A percentile compares a stretch with the other conserved stretches of the same genome.
Evolutionary conservation across 2,113 vertebrate genomes (phyloP).

Genomic region (Smithornis capensis): DNA sequence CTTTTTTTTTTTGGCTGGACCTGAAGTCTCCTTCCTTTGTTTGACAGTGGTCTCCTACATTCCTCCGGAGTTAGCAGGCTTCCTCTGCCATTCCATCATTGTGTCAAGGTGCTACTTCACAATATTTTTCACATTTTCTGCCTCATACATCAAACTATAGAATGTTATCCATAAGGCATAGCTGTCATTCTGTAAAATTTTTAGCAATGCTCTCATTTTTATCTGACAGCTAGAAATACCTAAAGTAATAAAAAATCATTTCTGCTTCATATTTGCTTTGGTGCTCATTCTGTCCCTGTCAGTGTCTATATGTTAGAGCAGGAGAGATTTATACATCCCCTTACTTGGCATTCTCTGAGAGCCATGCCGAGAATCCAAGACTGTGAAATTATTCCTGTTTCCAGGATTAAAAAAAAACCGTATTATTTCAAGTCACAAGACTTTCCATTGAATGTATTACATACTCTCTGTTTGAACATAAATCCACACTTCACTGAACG

Average conservation of each 20-base stretch:
- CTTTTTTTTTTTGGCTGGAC: not conserved
- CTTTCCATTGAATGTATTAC: not conserved
- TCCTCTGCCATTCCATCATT: conserved; percentile 72
- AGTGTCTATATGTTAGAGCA: conserved; percentile 58
- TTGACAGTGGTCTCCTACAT: conserved; percentile 50
- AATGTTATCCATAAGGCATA: conserved; percentile 75
- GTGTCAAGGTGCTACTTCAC: conserved; percentile 68
- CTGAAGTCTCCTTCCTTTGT: not conserved
- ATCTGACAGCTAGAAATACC: conserved; percentile 80
- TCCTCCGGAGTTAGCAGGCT: conserved; percentile 34
- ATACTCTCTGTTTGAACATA: not conserved
- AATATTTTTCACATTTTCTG: conserved; percentile 82
- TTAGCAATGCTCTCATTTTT: conserved; percentile 82
- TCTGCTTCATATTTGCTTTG: conserved; percentile 78
- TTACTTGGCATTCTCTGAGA: conserved; percentile 45
- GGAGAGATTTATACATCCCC: conserved; percentile 61
- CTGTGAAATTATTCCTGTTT: conserved; percentile 18
- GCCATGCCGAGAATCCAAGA: not conserved
- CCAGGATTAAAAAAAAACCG: not conserved
- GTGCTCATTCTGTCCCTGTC: conserved; percentile 76
- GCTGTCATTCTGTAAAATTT: conserved; percentile 76
- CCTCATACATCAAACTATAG: conserved; percentile 78
- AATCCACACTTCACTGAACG: not conserved
- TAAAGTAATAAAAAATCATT: conserved; percentile 81
- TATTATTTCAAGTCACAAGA: not conserved